Evolutionary conservation across 2,113 vertebrate species (phyloP), one percentile per base, ranked within the genome.

Genomic region (Crocuta crocuta): DNA sequence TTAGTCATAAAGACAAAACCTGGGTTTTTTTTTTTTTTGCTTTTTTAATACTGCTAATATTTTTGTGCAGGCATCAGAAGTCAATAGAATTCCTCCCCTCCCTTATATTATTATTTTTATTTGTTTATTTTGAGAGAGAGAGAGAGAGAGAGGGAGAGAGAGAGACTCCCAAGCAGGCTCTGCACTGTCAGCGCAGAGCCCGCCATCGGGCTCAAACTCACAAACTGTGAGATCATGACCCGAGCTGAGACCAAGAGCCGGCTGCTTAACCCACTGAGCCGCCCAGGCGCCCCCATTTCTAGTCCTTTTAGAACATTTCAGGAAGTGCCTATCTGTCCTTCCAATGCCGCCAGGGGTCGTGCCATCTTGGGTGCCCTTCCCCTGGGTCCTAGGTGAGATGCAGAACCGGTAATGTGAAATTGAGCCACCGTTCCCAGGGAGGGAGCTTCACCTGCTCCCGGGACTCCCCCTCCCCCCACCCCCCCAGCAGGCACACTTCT

Each of bases 1-100:
- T 98, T 96, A 96, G 91, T 98, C 91, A 66, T 73, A 97, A 97
- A 97, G 21, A 24, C 10, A 58, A 89, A 98, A 82, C 94, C 53
- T 35, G 80, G 39, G 39, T 39, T 3, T 39, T 39, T 39, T 1
- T 63, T 96, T 94, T 71, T 61, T 78, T 35, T 78, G 3, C 35
- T 66, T 91, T 73, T 91, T 76, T 0, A 4, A 71, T 97, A 39
- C 12, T 0, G 5, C 82, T 3, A 0, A 53, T 86, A 70, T 82
- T 97, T 97, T 88, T 33, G 26, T 65, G 23, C 19, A 91, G 74
- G 68, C 31, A 50, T 10, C n/a, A 10, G 68, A 43, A 21, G 24
- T 53, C 45, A 35, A 1, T 74, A 13, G n/a, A 45, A 63, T 6
- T 70, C 63, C 3, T 70, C 48, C 0, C 0, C 28, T 26, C 33